phyloP scores from a whole-genome alignment of 2,888 invertebrate species.

The Seladonia tumulorum region DNA sequence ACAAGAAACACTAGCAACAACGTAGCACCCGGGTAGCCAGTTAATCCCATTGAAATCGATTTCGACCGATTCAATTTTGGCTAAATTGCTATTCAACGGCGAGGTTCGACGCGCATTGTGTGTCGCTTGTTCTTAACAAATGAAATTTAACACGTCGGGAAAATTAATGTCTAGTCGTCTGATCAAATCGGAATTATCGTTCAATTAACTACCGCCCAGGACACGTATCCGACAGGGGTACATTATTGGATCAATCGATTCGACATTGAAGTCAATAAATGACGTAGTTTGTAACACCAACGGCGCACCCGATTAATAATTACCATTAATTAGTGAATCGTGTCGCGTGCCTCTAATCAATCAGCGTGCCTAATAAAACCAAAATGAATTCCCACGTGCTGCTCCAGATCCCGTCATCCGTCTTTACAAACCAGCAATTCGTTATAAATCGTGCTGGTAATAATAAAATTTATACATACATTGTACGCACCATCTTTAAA shows the following conservation, averaged over 20 bases:
- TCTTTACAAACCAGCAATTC: background rate
- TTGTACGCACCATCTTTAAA: no score
- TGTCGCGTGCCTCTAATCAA: background rate
- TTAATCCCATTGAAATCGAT: background rate
- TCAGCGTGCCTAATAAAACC: conserved; percentile 14
- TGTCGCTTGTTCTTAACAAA: conserved; percentile 39
- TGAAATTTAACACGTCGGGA: conserved; percentile 26
- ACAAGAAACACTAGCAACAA: background rate
- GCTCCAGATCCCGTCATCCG: no score
- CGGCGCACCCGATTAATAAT: conserved; percentile 45
- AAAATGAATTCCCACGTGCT: conserved; percentile 18
- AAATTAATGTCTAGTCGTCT: conserved; percentile 48
- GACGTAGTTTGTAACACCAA: conserved; percentile 47
- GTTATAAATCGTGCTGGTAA: no score
- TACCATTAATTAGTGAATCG: conserved; percentile 51
- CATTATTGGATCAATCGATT: conserved; percentile 55
- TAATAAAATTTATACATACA: no score
- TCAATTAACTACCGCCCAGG: conserved; percentile 41
- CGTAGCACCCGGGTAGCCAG: background rate
- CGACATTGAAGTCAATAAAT: conserved; percentile 55
- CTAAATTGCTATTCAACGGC: background rate
- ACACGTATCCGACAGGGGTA: conserved; percentile 39
- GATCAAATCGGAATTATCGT: conserved; percentile 53
- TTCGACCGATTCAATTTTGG: background rate
- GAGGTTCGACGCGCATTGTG: background rate